A percentile compares a stretch with the other conserved stretches of the same genome.
Conservation (phyloP, 2,113 vertebrate genomes). For the Rhinichthys klamathensis region DNA sequence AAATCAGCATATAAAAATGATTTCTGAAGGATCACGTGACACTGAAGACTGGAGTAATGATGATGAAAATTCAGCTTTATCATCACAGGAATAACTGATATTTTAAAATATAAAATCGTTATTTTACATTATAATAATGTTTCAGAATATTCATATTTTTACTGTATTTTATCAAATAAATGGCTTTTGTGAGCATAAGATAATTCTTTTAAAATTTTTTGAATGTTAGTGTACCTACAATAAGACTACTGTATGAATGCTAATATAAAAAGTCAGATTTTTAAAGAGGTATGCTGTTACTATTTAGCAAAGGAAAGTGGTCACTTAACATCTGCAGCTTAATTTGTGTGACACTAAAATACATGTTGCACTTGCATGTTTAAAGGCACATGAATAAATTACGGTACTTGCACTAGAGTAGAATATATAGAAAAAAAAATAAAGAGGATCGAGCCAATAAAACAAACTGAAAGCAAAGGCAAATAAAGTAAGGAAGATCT, state of each 20-base stretch:
- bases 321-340: neutral
- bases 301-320: conserved; percentile 1
- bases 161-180: neutral
- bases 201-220: neutral
- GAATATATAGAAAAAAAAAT: neutral
- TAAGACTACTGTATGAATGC: neutral
- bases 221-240: neutral
- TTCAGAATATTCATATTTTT: neutral
- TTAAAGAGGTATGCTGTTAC: neutral
- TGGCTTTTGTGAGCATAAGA: neutral
- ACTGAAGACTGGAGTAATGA: neutral
- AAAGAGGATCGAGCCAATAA: neutral
- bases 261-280: neutral
- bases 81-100: neutral
- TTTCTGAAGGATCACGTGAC: neutral
- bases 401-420: conserved; percentile 1
- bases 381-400: neutral
- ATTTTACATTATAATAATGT: neutral
- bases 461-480: conserved; percentile 20
- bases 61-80: neutral
- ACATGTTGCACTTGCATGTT: neutral
- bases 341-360: neutral
- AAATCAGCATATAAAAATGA: neutral
- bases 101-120: neutral
- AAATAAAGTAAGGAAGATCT: neutral